phyloP scores from a whole-genome alignment of 2,113 vertebrate species.

The Pelobates fuscus region DNA sequence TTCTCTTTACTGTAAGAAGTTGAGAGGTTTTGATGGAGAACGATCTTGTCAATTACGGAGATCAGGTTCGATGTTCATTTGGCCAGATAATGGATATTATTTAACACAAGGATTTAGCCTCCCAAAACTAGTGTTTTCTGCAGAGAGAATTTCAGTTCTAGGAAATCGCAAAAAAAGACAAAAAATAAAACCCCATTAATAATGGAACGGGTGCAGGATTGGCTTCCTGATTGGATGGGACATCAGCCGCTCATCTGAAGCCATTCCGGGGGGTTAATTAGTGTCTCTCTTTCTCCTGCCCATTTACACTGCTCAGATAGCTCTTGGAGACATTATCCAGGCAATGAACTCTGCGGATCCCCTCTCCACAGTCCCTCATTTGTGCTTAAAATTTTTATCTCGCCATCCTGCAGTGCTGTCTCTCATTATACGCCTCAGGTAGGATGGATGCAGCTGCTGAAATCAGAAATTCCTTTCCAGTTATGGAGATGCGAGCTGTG shows the following conservation, averaged over 20 bases:
- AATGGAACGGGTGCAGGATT: background rate
- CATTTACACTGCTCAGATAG: constrained; percentile 30
- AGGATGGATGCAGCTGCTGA: constrained; percentile 12
- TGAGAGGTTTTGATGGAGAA: too few species aligned
- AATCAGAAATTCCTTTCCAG: background rate
- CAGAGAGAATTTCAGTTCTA: too few species aligned
- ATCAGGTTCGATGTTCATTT: too few species aligned
- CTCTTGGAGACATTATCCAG: constrained; percentile 42
- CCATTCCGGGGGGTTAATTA: constrained; percentile 48
- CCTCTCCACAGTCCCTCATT: constrained; percentile 39
- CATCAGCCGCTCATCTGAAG: constrained; percentile 43
- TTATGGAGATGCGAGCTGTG: background rate
- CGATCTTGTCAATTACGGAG: too few species aligned
- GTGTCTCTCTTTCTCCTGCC: constrained; percentile 27
- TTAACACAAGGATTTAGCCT: too few species aligned
- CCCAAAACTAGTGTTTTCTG: too few species aligned
- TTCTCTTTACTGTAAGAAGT: too few species aligned
- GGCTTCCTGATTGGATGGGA: constrained; percentile 31
- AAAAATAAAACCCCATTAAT: too few species aligned
- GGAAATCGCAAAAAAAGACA: too few species aligned
- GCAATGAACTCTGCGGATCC: constrained; percentile 30
- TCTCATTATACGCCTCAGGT: constrained; percentile 42
- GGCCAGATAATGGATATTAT: too few species aligned
- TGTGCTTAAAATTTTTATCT: constrained; percentile 48
- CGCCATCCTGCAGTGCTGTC: constrained; percentile 33